These are phyloP conservation scores for Orthosia gracilis DNA, from an alignment of 2,888 invertebrate species.

Conservation along the genomic window DNA sequence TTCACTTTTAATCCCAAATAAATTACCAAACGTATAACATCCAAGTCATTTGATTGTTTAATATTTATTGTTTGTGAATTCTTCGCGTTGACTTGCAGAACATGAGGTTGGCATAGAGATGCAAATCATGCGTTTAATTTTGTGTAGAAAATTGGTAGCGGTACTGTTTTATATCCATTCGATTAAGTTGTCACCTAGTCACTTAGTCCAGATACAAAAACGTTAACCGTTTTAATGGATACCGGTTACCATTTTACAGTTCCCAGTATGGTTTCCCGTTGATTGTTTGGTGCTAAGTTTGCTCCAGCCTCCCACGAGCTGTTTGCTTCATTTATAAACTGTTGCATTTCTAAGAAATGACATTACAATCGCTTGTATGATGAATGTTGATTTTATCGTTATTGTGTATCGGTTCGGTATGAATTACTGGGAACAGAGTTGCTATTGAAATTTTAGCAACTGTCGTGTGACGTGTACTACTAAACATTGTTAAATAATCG, in stretches of 20 bases:
- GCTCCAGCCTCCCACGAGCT: constrained; percentile 72
- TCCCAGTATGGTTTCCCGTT: constrained; percentile 71
- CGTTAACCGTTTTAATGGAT: constrained; percentile 71
- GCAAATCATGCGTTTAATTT: constrained; percentile 28
- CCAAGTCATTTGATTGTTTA: constrained; percentile 25
- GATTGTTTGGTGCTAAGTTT: constrained; percentile 72
- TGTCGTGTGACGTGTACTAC: too few species aligned
- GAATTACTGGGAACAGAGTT: constrained; percentile 49
- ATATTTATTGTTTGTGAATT: constrained; percentile 52
- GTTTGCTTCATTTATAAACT: constrained; percentile 75
- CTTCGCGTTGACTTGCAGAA: constrained; percentile 10
- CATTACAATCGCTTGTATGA: constrained; percentile 66
- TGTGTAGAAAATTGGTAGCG: constrained; percentile 17
- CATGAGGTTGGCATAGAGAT: constrained; percentile 11
- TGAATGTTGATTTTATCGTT: constrained; percentile 67
- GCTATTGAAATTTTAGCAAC: constrained; percentile 41
- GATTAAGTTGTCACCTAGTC: constrained; percentile 49
- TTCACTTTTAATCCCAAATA: constrained; percentile 24
- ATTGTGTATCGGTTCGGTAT: constrained; percentile 63
- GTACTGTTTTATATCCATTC: constrained; percentile 30
- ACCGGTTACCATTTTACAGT: constrained; percentile 68
- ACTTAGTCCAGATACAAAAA: constrained; percentile 67
- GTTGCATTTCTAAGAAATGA: constrained; percentile 73
- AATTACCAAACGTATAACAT: constrained; percentile 7
- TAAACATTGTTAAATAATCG: not conserved